phyloP scores from a whole-genome alignment of 1,140 invertebrate species.

The Platyscapa corneri region DNA sequence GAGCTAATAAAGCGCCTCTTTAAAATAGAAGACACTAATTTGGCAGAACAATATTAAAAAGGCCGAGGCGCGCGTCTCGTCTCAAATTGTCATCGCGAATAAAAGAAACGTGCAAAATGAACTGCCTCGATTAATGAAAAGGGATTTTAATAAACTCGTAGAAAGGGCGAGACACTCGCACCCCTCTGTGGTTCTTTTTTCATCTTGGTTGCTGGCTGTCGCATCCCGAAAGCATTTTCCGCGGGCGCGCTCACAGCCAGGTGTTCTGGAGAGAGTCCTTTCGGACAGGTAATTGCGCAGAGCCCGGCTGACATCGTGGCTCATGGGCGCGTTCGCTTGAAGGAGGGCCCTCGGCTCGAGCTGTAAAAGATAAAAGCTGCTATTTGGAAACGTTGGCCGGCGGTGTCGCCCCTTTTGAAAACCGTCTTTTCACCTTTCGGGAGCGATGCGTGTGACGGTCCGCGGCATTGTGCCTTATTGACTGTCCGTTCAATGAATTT shows the following conservation, averaged over 20 bases:
- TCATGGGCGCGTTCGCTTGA: not conserved
- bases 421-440: not conserved
- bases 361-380: not conserved
- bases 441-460: not conserved
- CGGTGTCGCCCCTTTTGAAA: not conserved
- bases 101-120: not conserved
- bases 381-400: too few species aligned
- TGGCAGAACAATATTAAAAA: not conserved
- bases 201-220: slow-evolving; percentile 20
- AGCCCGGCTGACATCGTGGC: not conserved
- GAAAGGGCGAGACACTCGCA: not conserved
- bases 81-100: not conserved
- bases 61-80: not conserved
- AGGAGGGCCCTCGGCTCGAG: not conserved
- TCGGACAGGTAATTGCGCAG: slow-evolving; percentile 46
- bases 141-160: slow-evolving; percentile 27
- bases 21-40: not conserved
- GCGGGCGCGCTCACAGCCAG: not conserved
- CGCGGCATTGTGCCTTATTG: slow-evolving; percentile 45
- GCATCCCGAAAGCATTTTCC: not conserved
- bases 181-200: not conserved
- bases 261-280: slow-evolving; percentile 12
- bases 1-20: not conserved
- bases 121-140: not conserved
- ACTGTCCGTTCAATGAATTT: slow-evolving; percentile 42